Percentiles rank a stretch among this genome's conserved stretches.
phyloP scores from a whole-genome alignment of 2,888 invertebrate species.

The Netelia melanura region DNA sequence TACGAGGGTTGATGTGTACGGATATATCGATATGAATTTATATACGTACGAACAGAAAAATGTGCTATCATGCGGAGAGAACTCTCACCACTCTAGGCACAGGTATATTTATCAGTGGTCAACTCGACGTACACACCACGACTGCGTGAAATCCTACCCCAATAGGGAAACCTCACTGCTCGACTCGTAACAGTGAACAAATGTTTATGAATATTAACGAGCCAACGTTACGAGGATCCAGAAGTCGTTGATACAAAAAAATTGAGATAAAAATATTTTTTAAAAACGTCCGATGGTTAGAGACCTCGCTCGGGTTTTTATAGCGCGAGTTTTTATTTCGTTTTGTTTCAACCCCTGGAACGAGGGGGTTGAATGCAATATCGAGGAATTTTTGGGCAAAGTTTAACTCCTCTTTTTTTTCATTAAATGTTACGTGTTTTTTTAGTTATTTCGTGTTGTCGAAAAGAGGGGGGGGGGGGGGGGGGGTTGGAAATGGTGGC shows the following conservation, averaged over 20 bases:
- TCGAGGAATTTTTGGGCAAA: too few relatives aligned
- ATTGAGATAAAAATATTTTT: background rate
- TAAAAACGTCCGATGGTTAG: background rate
- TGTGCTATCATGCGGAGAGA: background rate
- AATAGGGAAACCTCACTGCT: background rate
- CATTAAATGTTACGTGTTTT: too few relatives aligned
- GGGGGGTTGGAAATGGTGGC: background rate
- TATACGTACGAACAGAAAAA: background rate
- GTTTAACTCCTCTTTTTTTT: too few relatives aligned
- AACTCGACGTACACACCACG: background rate
- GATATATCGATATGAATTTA: background rate
- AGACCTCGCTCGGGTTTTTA: background rate
- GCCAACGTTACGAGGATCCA: background rate
- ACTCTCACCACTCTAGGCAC: background rate
- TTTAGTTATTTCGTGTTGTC: too few relatives aligned
- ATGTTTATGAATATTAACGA: slow-evolving; percentile 55
- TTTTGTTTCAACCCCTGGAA: too few relatives aligned
- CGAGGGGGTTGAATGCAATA: too few relatives aligned
- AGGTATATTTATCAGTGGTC: slow-evolving; percentile 23
- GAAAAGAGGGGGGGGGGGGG: too few relatives aligned
- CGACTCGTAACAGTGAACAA: slow-evolving; percentile 4
- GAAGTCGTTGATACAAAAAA: background rate
- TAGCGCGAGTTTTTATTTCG: background rate
- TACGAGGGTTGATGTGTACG: background rate
- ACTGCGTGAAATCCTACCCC: slow-evolving; percentile 27